Evolutionary conservation across 2,113 vertebrate genomes (phyloP), one percentile per base, ranked within the genome.

Genomic region (Natator depressus): DNA sequence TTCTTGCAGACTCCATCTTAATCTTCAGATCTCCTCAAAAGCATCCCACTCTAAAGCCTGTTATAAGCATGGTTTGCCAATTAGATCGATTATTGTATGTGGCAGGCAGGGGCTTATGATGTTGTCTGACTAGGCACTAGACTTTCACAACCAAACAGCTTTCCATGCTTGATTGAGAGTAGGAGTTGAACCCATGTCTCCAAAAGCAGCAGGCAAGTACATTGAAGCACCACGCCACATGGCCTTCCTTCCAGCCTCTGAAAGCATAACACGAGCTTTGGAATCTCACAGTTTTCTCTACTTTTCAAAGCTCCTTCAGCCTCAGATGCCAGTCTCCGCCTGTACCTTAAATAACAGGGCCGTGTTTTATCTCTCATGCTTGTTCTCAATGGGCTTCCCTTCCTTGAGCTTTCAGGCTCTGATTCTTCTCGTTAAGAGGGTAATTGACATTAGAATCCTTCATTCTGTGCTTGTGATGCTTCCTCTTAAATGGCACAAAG

Each of bases 401-500:
- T 87, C 46, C 84, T 91, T 85, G 53, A 94, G 88, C 84, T 89
- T 87, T 85, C 8, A 22, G 69, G 49, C 16, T 84, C n/a, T 82
- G 90, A 84, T 55, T 94, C 80, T 90, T 88, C 83, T 90, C 27
- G 72, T 62, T 89, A 88, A 81, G 81, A 91, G 25, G 22, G 8
- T 72, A 84, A 87, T 47, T 78, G 84, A 85, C 24, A 87, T 93
- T 95, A 22, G 65, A n/a, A 72, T 92, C 38, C 5, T 49, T 89
- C 35, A 14, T 0, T 0, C 29, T 54, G 7, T n/a, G 55, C 81
- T 90, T 82, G 16, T 8, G 93, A 81, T 17, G 84, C 6, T 96
- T 91, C 85, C 75, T 57, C 46, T 65, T 80, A 91, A 82, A 91
- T 84, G 62, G 25, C 57, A 91, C 83, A 65, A 88, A 90, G 85